phyloP scores from a whole-genome alignment of 2,797 vertebrate species.

The Hypotaenidia okinawae region DNA sequence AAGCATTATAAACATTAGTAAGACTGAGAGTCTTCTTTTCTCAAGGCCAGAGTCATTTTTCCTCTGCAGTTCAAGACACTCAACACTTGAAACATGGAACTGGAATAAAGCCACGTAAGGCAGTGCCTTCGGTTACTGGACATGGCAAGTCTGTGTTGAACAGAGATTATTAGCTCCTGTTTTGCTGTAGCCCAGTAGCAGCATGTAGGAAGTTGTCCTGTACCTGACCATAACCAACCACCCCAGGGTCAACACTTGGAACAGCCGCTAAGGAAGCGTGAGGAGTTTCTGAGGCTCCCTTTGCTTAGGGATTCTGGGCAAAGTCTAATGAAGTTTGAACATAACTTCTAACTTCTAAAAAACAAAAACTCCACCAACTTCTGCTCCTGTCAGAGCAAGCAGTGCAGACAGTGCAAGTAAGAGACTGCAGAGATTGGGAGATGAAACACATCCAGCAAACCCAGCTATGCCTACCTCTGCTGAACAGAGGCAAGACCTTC shows the following conservation, averaged over 20 bases:
- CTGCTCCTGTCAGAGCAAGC: neutral
- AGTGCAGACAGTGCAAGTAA: neutral
- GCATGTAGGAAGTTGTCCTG: neutral
- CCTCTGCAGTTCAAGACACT: neutral
- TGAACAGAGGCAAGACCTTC: neutral
- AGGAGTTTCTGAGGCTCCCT: neutral
- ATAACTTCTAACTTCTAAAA: neutral
- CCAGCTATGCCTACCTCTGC: neutral
- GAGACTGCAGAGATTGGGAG: too few relatives aligned
- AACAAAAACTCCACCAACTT: neutral
- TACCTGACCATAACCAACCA: neutral
- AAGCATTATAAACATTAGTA: too few relatives aligned
- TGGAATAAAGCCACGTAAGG: neutral
- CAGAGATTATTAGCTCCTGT: neutral
- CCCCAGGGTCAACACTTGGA: rapidly evolving
- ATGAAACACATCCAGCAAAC: neutral
- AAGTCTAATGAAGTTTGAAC: neutral
- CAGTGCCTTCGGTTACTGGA: neutral
- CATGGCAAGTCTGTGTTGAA: neutral
- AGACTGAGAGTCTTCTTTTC: too few relatives aligned
- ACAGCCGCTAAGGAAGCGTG: neutral
- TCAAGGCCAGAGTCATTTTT: neutral
- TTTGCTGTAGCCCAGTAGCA: neutral
- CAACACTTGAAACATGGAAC: neutral
- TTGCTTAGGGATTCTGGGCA: neutral